These are phyloP conservation scores for Lasioglossum albipes DNA, from an alignment of 1,140 invertebrate genomes.

Conservation along the genomic window DNA sequence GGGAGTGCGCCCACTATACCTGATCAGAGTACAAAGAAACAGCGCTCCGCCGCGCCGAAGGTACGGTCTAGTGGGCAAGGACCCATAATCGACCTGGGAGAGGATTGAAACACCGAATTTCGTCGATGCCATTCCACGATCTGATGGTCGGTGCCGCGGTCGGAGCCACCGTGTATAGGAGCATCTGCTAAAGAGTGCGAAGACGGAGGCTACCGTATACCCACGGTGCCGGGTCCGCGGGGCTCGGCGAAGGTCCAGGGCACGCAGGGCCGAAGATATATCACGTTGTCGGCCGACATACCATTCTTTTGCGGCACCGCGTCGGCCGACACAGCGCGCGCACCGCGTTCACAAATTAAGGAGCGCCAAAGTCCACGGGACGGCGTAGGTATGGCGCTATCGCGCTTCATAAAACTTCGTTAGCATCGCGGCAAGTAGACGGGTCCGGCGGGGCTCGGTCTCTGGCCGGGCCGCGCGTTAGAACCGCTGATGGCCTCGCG, in stretches of 20 bases:
- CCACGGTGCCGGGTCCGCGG: conserved; percentile 26
- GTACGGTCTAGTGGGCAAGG: too few relatives aligned
- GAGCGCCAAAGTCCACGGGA: conserved; percentile 77
- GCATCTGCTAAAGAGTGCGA: conserved; percentile 59
- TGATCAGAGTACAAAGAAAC: too few relatives aligned
- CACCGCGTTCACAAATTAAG: conserved; percentile 75
- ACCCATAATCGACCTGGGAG: too few relatives aligned
- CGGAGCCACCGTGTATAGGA: not conserved
- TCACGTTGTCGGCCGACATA: conserved; percentile 77
- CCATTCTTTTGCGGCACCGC: conserved; percentile 73
- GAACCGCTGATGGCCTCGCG: conserved; percentile 58
- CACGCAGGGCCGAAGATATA: conserved; percentile 72
- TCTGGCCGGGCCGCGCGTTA: conserved; percentile 18
- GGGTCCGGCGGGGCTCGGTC: conserved; percentile 31
- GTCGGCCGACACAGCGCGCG: conserved; percentile 65
- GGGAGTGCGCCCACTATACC: too few relatives aligned
- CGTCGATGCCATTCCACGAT: too few relatives aligned
- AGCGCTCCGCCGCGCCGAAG: too few relatives aligned
- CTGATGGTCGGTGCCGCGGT: not conserved
- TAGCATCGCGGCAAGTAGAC: conserved; percentile 72
- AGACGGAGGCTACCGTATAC: conserved; percentile 66
- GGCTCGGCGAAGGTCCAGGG: conserved; percentile 60
- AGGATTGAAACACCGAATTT: too few relatives aligned
- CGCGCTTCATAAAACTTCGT: conserved; percentile 79
- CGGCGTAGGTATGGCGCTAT: conserved; percentile 72